These are phyloP conservation scores for Nezara viridula DNA, from an alignment of 2,888 invertebrate genomes.

Conservation along the genomic window DNA sequence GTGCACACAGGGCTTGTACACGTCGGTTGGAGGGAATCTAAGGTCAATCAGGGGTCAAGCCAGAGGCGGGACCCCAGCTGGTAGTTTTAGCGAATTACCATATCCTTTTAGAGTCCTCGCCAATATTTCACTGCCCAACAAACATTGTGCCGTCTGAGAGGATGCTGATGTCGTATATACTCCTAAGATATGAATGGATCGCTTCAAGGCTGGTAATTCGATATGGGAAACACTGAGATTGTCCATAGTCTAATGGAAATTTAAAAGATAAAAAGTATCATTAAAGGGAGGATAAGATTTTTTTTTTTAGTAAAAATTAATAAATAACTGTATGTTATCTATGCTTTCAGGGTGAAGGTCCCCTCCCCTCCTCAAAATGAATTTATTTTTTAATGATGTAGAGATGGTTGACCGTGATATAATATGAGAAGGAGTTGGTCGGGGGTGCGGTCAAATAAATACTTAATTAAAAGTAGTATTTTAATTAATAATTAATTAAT, in stretches of 20 bases:
- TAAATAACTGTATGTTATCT: too few relatives aligned
- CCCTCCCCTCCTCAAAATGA: too few relatives aligned
- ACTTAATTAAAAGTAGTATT: too few relatives aligned
- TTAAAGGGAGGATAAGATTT: background rate
- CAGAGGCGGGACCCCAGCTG: constrained; percentile 10
- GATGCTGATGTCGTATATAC: background rate
- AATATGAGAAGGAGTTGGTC: too few relatives aligned
- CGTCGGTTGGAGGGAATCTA: background rate
- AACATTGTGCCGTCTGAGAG: background rate
- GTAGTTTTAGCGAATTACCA: constrained; percentile 11
- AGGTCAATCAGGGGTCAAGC: background rate
- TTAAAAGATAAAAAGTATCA: background rate
- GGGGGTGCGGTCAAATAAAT: too few relatives aligned
- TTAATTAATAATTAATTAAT: too few relatives aligned
- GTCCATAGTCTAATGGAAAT: background rate
- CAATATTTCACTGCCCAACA: constrained; percentile 10
- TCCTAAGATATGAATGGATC: background rate
- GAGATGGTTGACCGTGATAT: too few relatives aligned
- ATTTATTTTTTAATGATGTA: too few relatives aligned
- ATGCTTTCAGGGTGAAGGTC: too few relatives aligned
- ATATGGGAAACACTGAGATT: background rate
- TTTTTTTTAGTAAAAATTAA: too few relatives aligned
- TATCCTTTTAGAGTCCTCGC: background rate
- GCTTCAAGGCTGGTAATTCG: background rate
- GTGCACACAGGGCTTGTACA: background rate